Evolutionary conservation across 2,113 vertebrate species (phyloP).

Genomic region (Leiothrix lutea): DNA sequence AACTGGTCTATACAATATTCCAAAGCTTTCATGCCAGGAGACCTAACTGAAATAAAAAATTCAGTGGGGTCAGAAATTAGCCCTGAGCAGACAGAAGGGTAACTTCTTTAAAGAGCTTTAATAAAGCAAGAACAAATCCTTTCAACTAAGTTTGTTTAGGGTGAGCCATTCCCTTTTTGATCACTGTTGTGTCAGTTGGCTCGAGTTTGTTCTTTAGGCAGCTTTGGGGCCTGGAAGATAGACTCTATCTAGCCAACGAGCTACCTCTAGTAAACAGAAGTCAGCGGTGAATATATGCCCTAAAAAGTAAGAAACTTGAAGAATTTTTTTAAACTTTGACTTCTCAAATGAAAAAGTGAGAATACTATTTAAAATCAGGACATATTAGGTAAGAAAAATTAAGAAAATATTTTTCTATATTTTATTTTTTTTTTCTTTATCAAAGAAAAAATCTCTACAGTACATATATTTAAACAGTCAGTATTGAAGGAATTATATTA

Average conservation of each 20-base stretch:
- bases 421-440: background rate
- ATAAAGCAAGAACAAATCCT: background rate
- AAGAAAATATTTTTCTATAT: background rate
- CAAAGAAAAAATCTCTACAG: background rate
- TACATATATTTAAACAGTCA: background rate
- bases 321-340: background rate
- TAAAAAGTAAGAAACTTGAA: background rate
- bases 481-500: background rate
- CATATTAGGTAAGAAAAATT: background rate
- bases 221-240: background rate
- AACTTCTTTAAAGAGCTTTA: background rate
- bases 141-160: background rate
- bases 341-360: background rate
- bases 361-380: background rate
- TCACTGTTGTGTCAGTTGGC: background rate
- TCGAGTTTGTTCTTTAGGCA: background rate
- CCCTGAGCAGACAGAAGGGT: background rate
- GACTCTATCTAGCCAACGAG: background rate
- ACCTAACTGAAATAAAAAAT: background rate
- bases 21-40: background rate
- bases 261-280: background rate
- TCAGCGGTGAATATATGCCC: background rate
- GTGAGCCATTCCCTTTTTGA: background rate
- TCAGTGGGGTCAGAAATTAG: fast-evolving
- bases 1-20: background rate